Evolutionary conservation across 2,113 vertebrate genomes (phyloP).

Genomic region (Pongo abelii): DNA sequence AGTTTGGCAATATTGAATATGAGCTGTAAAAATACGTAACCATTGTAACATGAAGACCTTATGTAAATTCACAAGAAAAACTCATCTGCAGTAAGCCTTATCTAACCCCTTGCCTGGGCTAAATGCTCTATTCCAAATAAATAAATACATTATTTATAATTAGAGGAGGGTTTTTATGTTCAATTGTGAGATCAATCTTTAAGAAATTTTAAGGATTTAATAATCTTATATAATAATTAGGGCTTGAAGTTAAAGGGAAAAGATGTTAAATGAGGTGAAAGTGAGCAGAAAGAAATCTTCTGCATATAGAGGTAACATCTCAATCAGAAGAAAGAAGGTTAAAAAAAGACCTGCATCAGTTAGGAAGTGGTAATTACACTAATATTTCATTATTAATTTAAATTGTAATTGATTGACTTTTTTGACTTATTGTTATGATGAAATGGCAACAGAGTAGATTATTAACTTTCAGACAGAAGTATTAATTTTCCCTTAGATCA

Average conservation of each 20-base stretch:
- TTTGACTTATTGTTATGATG: background rate
- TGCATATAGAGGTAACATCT: background rate
- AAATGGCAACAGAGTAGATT: conserved; percentile 6
- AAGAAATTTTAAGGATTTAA: background rate
- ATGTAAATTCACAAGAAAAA: background rate
- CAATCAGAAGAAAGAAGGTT: background rate
- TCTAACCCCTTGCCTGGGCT: background rate
- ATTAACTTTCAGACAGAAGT: background rate
- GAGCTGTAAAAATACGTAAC: background rate
- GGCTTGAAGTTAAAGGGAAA: background rate
- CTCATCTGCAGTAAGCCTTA: background rate
- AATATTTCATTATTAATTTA: background rate
- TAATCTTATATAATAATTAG: background rate
- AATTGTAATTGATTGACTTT: background rate
- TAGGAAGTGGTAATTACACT: background rate
- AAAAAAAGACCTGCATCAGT: background rate
- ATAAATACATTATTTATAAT: background rate
- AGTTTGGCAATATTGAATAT: background rate
- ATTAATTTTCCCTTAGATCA: background rate
- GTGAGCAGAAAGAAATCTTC: background rate
- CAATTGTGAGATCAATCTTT: background rate
- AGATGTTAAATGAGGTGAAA: background rate
- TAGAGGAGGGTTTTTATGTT: background rate
- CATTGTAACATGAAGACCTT: background rate
- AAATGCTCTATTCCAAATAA: background rate